phyloP scores from a whole-genome alignment of 2,888 invertebrate genomes.

The Holacanthella duospinosa region DNA sequence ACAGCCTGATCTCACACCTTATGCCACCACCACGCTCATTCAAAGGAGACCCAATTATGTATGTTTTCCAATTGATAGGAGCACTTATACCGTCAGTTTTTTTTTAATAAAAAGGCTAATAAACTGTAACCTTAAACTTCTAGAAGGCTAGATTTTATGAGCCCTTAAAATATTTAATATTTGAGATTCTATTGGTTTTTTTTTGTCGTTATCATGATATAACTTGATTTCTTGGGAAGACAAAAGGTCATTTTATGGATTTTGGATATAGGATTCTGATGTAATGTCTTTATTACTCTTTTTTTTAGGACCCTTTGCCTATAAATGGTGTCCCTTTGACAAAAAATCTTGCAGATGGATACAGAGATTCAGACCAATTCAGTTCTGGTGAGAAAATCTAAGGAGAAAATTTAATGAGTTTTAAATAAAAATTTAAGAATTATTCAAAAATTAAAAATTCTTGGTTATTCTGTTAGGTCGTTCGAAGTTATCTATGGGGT shows the following conservation, averaged over 20 bases:
- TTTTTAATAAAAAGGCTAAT: no score
- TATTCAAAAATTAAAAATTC: no score
- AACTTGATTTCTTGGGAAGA: background rate
- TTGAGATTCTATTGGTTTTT: background rate
- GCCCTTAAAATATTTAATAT: background rate
- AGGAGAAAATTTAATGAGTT: background rate
- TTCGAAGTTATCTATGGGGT: conserved; percentile 36
- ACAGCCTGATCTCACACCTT: conserved; percentile 57
- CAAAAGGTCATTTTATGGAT: background rate
- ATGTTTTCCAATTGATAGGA: conserved; percentile 18
- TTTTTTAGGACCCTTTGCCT: conserved; percentile 35
- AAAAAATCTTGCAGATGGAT: conserved; percentile 19
- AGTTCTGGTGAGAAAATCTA: conserved; percentile 18
- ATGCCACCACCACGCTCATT: conserved; percentile 64
- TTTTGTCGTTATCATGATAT: background rate
- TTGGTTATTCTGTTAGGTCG: no score
- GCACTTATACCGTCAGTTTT: no score
- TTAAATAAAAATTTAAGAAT: no score
- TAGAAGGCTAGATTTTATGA: conserved; percentile 2
- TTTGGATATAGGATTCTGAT: background rate
- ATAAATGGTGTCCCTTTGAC: conserved; percentile 19
- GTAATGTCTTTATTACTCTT: conserved; percentile 9
- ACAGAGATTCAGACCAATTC: conserved; percentile 36
- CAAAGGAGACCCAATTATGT: conserved; percentile 37
- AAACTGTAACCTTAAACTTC: background rate